Base-by-base conservation (phyloP, 2,113 vertebrate genomes). In the Mustelus asterias region DNA sequence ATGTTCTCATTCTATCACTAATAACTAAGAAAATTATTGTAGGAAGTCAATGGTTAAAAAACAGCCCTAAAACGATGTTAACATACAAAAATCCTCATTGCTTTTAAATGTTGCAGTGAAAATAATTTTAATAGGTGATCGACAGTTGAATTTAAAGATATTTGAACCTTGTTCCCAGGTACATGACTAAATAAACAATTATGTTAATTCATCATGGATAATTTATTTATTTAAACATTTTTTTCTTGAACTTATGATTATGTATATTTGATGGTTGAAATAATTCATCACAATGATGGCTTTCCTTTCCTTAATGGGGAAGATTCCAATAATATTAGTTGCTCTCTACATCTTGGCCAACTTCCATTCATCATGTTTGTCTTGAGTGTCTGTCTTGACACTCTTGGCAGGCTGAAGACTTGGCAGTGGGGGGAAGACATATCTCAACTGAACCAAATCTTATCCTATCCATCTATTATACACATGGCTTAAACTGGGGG, bases 111-210 rank as follows among this genome's bases (percentile, higher is more conserved):
- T 96, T 58, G 60, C 96, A 98, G 98, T 97, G 89, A 98, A 98
- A 96, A 97, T 97, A 96, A 95, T 98, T 48, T 98, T 97, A 0
- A 97, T 98, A 9, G 98, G 98, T 20, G 98, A 97, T 89, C 96
- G 97, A 96, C 97, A 98, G 96, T 96, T 98, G 96, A 98, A 98
- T 86, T 96, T 98, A 96, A 97, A 98, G 8, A 96, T 98, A 9
- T 98, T 97, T 96, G 98, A 98, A 96, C 97, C 98, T 0, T 98
- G 97, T 96, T 98, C 98, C 92, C 96, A 97, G 98, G 98, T 97
- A 93, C 95, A 58, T 96, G 96, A 96, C 94, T 90, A 90, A 14
- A n/a, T 88, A 13, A 90, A 90, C 33, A 33, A 83, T 20, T 83
- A 83, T 16, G 33, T 60, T 54, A 16, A 26, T 90, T 90, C 29